Percentiles rank a stretch among this genome's conserved stretches.
Conservation (phyloP, 2,797 vertebrate genomes). For the Gadopsis bispinosus region DNA sequence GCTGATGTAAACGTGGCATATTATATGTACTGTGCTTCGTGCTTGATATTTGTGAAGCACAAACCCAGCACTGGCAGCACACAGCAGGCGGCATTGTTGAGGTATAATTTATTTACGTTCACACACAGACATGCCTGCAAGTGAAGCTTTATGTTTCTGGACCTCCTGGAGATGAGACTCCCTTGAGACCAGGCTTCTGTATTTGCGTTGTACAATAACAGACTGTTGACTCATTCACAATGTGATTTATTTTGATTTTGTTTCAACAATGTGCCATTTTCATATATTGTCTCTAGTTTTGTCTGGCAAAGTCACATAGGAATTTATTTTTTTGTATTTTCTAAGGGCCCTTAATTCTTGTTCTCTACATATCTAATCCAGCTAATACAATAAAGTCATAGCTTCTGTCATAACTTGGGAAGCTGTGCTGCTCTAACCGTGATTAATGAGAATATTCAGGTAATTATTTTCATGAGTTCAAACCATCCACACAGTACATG, state of each 20-base stretch:
- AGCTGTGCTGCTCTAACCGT: conserved; percentile 59
- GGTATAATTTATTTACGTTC: conserved; percentile 53
- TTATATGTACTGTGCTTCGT: conserved; percentile 14
- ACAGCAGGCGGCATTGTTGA: conserved; percentile 30
- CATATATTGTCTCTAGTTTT: conserved; percentile 64
- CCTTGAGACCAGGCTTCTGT: conserved; percentile 68
- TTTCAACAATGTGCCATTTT: conserved; percentile 73
- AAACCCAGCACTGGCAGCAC: conserved; percentile 51
- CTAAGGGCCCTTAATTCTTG: conserved; percentile 51
- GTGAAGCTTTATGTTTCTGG: conserved; percentile 60
- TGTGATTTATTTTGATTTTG: conserved; percentile 49
- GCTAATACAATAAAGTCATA: conserved; percentile 45
- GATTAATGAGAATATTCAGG: conserved; percentile 59
- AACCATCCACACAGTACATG: conserved; percentile 30
- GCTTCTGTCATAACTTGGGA: conserved; percentile 47
- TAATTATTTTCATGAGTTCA: conserved; percentile 44
- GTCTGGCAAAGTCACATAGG: conserved; percentile 48
- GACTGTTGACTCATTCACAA: conserved; percentile 59
- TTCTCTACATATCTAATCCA: conserved; percentile 46
- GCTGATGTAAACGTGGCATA: conserved; percentile 21
- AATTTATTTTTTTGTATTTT: conserved; percentile 57
- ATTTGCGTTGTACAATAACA: conserved; percentile 80
- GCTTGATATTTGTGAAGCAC: conserved; percentile 64
- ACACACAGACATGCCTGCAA: conserved; percentile 39
- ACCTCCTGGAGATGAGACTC: conserved; percentile 35